These are phyloP conservation scores for Nephrotoma guestfalica DNA, from an alignment of 2,888 invertebrate genomes.

Conservation along the genomic window DNA sequence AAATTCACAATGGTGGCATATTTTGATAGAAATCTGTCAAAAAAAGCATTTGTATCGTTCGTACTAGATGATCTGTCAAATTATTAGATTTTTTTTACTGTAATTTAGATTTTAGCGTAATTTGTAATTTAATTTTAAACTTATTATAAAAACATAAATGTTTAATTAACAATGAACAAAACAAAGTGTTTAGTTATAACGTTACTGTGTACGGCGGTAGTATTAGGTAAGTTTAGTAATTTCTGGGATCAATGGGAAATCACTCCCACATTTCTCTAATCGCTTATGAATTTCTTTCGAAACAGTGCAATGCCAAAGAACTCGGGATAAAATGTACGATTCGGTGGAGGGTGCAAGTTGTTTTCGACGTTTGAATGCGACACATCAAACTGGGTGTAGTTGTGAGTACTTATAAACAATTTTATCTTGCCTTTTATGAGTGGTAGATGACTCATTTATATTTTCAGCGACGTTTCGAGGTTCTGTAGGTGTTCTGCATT, in stretches of 20 bases:
- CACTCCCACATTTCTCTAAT: neutral
- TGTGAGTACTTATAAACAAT: conserved; percentile 45
- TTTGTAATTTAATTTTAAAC: neutral
- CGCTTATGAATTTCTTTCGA: neutral
- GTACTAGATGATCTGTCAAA: neutral
- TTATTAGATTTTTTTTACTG: neutral
- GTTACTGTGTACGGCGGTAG: neutral
- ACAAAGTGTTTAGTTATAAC: neutral
- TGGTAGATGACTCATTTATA: neutral
- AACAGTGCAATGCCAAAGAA: conserved; percentile 40
- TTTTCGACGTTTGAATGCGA: conserved; percentile 82
- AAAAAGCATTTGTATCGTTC: neutral
- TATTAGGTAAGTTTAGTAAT: neutral
- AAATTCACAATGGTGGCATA: neutral
- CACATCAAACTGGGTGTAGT: conserved; percentile 88
- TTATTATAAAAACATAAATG: neutral
- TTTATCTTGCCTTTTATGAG: neutral
- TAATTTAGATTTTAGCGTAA: neutral
- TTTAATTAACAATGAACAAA: neutral
- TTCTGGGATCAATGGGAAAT: neutral
- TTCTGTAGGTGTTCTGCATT: conserved; percentile 71
- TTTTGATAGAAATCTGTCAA: neutral
- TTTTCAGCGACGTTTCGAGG: conserved; percentile 42
- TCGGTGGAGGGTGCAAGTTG: conserved; percentile 62
- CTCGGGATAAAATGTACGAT: conserved; percentile 70